Evolutionary conservation across 2,888 invertebrate genomes (phyloP).

Genomic region (Stenotaenia linearis): DNA sequence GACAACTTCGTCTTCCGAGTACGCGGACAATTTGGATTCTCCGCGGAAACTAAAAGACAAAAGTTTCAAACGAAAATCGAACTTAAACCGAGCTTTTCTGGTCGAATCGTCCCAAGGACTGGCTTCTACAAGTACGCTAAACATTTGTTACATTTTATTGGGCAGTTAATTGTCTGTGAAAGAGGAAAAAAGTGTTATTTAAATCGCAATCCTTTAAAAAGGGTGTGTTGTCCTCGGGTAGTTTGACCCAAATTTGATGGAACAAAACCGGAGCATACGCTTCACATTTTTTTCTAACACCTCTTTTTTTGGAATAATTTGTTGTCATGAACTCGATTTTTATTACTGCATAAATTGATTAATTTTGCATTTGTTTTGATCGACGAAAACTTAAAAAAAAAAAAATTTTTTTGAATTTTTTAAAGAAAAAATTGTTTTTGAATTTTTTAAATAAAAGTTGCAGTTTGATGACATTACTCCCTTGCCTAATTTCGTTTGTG

Average conservation of each 20-base stretch:
- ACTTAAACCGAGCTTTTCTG: slow-evolving; percentile 55
- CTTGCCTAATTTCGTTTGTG: not conserved
- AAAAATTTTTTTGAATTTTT: no score
- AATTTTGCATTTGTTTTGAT: not conserved
- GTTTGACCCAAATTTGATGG: not conserved
- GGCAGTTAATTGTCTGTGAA: not conserved
- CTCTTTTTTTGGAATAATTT: not conserved
- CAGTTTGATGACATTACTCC: not conserved
- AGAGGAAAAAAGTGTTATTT: not conserved
- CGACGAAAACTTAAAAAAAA: not conserved
- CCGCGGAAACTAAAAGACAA: slow-evolving; percentile 54
- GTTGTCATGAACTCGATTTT: not conserved
- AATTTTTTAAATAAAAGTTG: not conserved
- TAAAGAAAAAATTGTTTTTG: not conserved
- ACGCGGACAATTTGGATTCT: not conserved
- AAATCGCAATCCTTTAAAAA: not conserved
- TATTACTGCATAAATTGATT: not conserved
- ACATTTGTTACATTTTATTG: not conserved
- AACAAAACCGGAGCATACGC: slow-evolving; percentile 5
- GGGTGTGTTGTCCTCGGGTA: not conserved
- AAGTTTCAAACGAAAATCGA: slow-evolving; percentile 60
- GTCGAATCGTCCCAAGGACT: not conserved
- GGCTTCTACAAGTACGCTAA: not conserved
- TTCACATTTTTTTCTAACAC: not conserved
- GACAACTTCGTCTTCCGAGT: not conserved